Evolutionary conservation across 2,797 vertebrate species (phyloP).

Genomic region (Ceyx erithaca): DNA sequence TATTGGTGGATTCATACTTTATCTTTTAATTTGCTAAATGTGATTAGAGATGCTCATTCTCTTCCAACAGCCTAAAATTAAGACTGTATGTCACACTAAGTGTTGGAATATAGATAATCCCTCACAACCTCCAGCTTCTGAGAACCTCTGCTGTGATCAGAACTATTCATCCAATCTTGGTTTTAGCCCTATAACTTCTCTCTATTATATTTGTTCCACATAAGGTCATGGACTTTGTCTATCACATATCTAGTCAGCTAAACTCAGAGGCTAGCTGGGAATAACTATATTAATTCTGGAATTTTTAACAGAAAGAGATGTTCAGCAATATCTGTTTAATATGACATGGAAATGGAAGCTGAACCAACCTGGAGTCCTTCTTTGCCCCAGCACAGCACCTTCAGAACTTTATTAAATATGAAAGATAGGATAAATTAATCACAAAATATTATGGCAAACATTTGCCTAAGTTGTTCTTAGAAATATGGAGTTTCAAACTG

Average conservation of each 20-base stretch:
- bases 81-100: background rate
- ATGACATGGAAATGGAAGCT: background rate
- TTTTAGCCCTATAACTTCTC: background rate
- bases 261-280: background rate
- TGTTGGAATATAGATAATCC: background rate
- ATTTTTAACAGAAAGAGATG: background rate
- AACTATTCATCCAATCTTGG: background rate
- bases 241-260: background rate
- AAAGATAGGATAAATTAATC: background rate
- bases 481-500: background rate
- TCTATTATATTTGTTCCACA: background rate
- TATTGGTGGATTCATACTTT: background rate
- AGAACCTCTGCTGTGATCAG: background rate
- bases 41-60: background rate
- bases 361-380: background rate
- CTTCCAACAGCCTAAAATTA: background rate
- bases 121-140: background rate
- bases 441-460: background rate
- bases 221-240: background rate
- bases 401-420: background rate
- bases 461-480: background rate
- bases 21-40: background rate
- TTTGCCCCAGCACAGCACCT: background rate
- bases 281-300: background rate
- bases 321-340: background rate